These are phyloP conservation scores for Drosophila nr. perissopoda DNA, from an alignment of 2,888 invertebrate genomes.

Conservation along the genomic window DNA sequence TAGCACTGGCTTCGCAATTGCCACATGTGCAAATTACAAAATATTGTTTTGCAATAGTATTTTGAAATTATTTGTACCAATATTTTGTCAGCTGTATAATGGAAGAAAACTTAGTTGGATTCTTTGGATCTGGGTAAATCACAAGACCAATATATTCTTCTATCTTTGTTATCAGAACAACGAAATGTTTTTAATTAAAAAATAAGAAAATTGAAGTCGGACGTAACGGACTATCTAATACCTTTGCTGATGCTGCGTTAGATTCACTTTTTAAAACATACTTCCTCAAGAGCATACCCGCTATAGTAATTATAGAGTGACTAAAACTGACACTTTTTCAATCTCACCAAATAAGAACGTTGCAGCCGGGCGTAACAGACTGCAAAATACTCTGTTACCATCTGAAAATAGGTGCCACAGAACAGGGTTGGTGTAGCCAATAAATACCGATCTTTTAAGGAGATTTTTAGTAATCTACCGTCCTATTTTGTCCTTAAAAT, in stretches of 20 bases:
- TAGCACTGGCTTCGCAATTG: background rate
- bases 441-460: background rate
- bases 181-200: background rate
- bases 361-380: background rate
- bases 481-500: background rate
- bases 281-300: background rate
- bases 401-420: background rate
- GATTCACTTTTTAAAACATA: background rate
- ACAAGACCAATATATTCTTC: background rate
- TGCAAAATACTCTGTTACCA: background rate
- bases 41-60: background rate
- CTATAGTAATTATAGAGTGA: background rate
- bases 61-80: background rate
- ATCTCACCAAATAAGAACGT: background rate
- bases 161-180: background rate
- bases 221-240: background rate
- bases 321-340: too few species aligned
- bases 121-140: background rate
- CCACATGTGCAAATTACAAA: background rate
- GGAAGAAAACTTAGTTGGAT: background rate
- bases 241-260: background rate
- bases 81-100: background rate
- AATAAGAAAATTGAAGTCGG: background rate
- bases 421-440: background rate
- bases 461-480: background rate